These are phyloP conservation scores for Oligia fasciuncula DNA, from an alignment of 2,888 invertebrate species.

Conservation along the genomic window DNA sequence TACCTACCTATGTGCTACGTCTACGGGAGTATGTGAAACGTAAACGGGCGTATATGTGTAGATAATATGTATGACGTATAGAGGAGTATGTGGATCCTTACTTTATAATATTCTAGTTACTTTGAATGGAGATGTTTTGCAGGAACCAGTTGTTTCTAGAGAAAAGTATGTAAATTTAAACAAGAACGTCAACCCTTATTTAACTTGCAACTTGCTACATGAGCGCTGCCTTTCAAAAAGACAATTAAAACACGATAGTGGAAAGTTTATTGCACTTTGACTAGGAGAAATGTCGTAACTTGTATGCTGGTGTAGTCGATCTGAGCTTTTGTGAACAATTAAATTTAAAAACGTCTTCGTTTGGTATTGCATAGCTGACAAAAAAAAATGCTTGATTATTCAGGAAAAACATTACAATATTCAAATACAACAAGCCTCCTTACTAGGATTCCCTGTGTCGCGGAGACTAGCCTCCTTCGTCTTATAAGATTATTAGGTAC, in stretches of 20 bases:
- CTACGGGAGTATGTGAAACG: background rate
- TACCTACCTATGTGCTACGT: background rate
- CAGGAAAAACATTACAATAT: background rate
- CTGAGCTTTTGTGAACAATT: background rate
- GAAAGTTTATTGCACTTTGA: constrained; percentile 4
- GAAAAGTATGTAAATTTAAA: constrained; percentile 47
- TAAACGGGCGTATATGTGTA: background rate
- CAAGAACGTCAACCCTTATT: constrained; percentile 34
- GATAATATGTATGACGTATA: background rate
- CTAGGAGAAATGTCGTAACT: background rate
- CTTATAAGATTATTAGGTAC: background rate
- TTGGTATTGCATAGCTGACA: background rate
- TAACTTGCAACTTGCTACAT: constrained; percentile 21
- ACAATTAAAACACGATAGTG: constrained; percentile 25
- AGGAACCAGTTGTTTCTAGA: constrained; percentile 6
- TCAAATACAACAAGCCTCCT: background rate
- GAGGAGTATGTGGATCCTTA: constrained; percentile 10
- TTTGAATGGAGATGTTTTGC: constrained; percentile 27
- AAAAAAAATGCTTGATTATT: background rate
- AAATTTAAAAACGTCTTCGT: background rate
- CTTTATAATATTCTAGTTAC: constrained; percentile 39
- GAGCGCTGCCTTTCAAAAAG: constrained; percentile 18
- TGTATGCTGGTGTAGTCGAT: background rate
- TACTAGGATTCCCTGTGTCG: background rate
- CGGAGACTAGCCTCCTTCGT: background rate